phyloP scores from a whole-genome alignment of 2,888 invertebrate species.

The Scaptomyza caliginosa region DNA sequence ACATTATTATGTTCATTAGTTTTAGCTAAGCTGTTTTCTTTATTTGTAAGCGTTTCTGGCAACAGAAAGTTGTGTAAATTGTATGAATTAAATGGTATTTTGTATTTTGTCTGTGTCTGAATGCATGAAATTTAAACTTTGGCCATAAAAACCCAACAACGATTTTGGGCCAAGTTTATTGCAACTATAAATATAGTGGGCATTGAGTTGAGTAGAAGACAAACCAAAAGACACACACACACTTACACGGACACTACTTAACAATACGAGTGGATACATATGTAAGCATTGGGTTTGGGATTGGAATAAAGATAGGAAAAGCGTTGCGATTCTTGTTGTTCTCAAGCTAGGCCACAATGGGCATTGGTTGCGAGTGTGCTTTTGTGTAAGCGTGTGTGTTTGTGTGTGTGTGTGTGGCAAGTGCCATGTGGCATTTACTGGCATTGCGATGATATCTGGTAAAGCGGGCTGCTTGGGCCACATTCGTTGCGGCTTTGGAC shows the following conservation, averaged over 20 bases:
- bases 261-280: constrained; percentile 36
- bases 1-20: not conserved
- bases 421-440: constrained; percentile 71
- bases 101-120: not conserved
- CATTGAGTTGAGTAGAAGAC: constrained; percentile 20
- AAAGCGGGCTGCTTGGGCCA: constrained; percentile 25
- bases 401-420: constrained; percentile 3
- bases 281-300: constrained; percentile 28
- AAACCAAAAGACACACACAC: constrained; percentile 19
- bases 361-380: constrained; percentile 5
- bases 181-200: constrained; percentile 48
- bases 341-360: constrained; percentile 48
- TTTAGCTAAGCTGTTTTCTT: not conserved
- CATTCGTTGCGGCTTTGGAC: constrained; percentile 55
- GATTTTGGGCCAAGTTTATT: constrained; percentile 53
- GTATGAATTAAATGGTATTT: constrained; percentile 17
- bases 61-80: constrained; percentile 8
- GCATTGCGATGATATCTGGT: constrained; percentile 52
- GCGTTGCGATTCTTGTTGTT: constrained; percentile 36
- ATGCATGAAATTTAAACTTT: constrained; percentile 32
- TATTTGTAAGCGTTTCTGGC: not conserved
- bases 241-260: constrained; percentile 10
- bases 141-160: constrained; percentile 34
- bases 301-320: constrained; percentile 35
- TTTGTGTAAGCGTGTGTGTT: not conserved